Evolutionary conservation across 1,140 invertebrate genomes (phyloP).

Genomic region (Ylistrum balloti): DNA sequence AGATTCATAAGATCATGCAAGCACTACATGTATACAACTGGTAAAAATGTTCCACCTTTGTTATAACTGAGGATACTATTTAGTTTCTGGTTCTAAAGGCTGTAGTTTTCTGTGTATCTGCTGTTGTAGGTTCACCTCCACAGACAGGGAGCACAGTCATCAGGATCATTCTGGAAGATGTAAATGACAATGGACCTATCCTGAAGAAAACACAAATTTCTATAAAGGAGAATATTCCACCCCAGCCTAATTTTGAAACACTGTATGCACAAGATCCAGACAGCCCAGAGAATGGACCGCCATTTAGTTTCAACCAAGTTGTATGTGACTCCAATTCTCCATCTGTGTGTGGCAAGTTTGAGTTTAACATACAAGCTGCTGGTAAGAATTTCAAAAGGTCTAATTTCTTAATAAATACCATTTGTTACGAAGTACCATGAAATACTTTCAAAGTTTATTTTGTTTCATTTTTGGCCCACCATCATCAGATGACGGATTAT

Average conservation of each 20-base stretch:
- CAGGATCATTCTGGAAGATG: conserved; percentile 96
- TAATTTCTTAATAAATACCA: too few relatives aligned
- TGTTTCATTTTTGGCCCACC: too few relatives aligned
- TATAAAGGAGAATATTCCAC: conserved; percentile 91
- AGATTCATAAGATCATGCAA: too few relatives aligned
- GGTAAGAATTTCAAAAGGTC: background rate
- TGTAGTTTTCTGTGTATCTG: background rate
- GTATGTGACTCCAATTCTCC: conserved; percentile 34
- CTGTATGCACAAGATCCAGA: conserved; percentile 93
- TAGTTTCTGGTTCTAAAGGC: too few relatives aligned
- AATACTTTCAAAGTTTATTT: too few relatives aligned
- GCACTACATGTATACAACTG: too few relatives aligned
- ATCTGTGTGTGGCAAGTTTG: background rate
- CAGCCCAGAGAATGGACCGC: conserved; percentile 58
- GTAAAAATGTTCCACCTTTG: too few relatives aligned
- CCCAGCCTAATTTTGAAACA: conserved; percentile 91
- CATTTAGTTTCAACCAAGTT: conserved; percentile 66
- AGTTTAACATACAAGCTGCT: background rate
- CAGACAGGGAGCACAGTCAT: conserved; percentile 97
- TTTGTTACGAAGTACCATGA: too few relatives aligned
- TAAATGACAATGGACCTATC: conserved; percentile 94
- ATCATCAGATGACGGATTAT: too few relatives aligned
- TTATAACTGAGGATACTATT: too few relatives aligned
- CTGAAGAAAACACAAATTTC: conserved; percentile 97
- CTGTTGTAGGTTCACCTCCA: conserved; percentile 86